Evolutionary conservation across 1,140 invertebrate genomes (phyloP).

Genomic region (Contarinia nasturtii): DNA sequence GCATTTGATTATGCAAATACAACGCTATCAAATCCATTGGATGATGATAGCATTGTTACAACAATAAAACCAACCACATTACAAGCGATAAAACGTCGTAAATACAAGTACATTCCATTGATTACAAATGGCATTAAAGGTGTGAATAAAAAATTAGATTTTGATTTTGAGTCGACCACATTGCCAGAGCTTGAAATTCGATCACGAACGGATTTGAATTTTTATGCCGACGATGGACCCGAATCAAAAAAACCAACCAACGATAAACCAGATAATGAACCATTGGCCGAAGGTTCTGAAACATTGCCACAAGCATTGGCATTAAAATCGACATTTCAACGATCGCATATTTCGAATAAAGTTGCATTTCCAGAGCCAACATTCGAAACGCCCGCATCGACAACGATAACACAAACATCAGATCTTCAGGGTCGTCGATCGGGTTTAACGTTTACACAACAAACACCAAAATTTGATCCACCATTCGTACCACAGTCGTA

Average conservation of each 20-base stretch:
- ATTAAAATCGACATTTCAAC: background rate
- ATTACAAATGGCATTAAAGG: no score
- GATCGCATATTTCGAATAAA: background rate
- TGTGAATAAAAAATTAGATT: no score
- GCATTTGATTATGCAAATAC: background rate
- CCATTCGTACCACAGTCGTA: conserved; percentile 20
- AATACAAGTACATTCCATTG: background rate
- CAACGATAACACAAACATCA: no score
- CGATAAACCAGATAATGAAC: conserved; percentile 12
- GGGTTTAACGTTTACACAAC: conserved; percentile 17
- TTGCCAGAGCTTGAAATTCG: background rate
- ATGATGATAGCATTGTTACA: background rate
- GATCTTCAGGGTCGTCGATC: conserved; percentile 17
- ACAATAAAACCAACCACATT: background rate
- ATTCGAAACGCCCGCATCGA: no score
- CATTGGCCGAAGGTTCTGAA: no score
- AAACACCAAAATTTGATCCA: conserved; percentile 7
- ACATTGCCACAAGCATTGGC: background rate
- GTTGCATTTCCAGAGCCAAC: background rate
- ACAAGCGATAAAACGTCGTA: background rate
- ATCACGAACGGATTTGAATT: conserved; percentile 8
- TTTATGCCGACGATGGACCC: conserved; percentile 10
- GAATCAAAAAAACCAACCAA: conserved; percentile 20
- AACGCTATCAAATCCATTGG: background rate
- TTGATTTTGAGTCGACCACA: no score